These are phyloP conservation scores for Labeo calbasu DNA, from an alignment of 2,797 vertebrate species.

Conservation along the genomic window DNA sequence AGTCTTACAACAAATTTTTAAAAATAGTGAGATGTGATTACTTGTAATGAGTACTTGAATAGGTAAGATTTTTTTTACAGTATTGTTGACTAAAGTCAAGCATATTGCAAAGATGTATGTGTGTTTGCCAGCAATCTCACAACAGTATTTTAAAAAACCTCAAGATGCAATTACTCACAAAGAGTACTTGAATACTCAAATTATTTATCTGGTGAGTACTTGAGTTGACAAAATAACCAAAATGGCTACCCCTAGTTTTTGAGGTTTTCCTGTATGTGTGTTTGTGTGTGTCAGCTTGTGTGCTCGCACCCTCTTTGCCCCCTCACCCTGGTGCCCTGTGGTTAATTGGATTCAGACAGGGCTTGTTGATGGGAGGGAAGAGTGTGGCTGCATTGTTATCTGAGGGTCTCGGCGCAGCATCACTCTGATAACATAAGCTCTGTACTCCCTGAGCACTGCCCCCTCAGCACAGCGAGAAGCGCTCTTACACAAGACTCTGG, in stretches of 20 bases:
- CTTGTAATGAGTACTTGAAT: background rate
- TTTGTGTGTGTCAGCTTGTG: conserved; percentile 24
- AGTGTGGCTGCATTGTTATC: conserved; percentile 77
- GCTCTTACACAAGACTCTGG: conserved; percentile 61
- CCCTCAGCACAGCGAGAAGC: conserved; percentile 32
- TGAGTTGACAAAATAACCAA: background rate
- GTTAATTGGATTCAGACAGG: conserved; percentile 79
- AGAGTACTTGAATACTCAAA: background rate
- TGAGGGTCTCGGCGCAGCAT: conserved; percentile 67
- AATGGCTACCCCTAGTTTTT: background rate
- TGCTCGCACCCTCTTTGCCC: conserved; percentile 39
- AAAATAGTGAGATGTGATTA: background rate
- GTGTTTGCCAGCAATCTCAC: background rate
- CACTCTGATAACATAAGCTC: conserved; percentile 69
- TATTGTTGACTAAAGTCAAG: background rate
- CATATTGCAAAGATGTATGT: background rate
- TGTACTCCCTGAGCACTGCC: conserved; percentile 49
- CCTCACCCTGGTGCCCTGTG: conserved; percentile 70
- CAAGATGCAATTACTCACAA: background rate
- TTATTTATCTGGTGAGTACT: background rate
- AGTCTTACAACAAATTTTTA: background rate
- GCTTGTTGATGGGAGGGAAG: conserved; percentile 71
- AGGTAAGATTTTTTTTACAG: background rate
- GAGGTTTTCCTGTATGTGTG: conserved; percentile 8
- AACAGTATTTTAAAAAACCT: background rate